A percentile compares a stretch with the other conserved stretches of the same genome.
These are phyloP conservation scores for Pomatostomus ruficeps DNA, from an alignment of 2,113 vertebrate genomes.

Conservation along the genomic window DNA sequence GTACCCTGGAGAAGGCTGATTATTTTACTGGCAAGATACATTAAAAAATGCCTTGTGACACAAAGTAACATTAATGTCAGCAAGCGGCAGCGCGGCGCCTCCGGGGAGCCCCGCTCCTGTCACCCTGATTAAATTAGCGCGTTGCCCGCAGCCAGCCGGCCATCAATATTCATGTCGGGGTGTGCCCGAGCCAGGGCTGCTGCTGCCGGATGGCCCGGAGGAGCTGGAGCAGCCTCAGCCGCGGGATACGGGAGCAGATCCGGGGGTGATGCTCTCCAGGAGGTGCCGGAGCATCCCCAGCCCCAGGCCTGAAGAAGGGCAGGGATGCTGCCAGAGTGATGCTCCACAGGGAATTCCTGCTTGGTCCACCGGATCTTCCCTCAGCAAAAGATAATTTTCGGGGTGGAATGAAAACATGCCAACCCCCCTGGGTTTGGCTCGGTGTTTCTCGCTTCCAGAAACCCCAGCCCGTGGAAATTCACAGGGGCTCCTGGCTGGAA, in stretches of 20 bases:
- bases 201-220: neutral
- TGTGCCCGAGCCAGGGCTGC: neutral
- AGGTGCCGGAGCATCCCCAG: neutral
- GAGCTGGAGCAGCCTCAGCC: neutral
- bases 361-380: rapidly evolving
- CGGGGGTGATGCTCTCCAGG: rapidly evolving
- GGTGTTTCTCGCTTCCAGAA: rapidly evolving
- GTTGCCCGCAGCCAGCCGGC: neutral
- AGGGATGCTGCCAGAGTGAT: neutral
- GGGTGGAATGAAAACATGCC: neutral
- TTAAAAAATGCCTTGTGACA: conserved; percentile 30
- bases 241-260: rapidly evolving
- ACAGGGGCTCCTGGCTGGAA: neutral
- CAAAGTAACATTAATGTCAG: neutral
- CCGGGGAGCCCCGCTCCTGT: neutral
- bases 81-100: neutral
- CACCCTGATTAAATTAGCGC: conserved; percentile 19
- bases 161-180: neutral
- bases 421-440: rapidly evolving
- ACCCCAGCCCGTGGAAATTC: rapidly evolving
- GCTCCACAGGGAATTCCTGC: neutral
- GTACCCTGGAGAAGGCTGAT: conserved; percentile 9
- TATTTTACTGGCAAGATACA: neutral
- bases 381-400: rapidly evolving
- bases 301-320: rapidly evolving